These are phyloP conservation scores for Drosophila leontia DNA, from an alignment of 1,140 invertebrate genomes.

Conservation along the genomic window DNA sequence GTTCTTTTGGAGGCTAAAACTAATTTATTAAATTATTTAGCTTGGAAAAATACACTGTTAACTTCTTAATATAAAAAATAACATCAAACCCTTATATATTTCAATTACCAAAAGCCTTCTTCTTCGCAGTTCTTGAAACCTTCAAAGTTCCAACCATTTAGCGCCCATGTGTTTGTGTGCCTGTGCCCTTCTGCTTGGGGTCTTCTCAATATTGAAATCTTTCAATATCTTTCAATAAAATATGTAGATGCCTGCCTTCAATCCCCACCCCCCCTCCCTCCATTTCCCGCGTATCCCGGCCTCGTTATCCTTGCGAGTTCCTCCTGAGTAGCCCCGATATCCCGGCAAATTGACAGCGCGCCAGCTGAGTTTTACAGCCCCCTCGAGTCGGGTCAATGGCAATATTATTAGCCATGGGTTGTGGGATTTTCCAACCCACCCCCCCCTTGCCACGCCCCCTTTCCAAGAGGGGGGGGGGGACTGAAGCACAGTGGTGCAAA, in stretches of 20 bases:
- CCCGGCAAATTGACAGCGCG: conserved; percentile 74
- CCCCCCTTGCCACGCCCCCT: not conserved
- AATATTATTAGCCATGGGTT: conserved; percentile 72
- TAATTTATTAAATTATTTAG: not conserved
- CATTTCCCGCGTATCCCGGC: not conserved
- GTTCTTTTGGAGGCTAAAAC: not conserved
- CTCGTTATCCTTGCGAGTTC: conserved; percentile 6
- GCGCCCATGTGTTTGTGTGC: conserved; percentile 10
- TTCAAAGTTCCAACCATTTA: not conserved
- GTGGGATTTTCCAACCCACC: not conserved
- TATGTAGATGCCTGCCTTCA: conserved; percentile 75
- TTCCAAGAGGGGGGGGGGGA: no score
- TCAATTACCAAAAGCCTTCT: not conserved
- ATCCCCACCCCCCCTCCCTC: no score
- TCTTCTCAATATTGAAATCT: conserved; percentile 75
- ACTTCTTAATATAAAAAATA: no score
- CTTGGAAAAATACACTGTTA: not conserved
- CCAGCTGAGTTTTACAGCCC: conserved; percentile 79
- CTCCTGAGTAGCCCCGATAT: conserved; percentile 11
- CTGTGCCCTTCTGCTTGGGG: not conserved
- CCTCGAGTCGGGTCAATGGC: conserved; percentile 71
- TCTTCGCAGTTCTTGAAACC: not conserved
- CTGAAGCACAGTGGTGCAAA: conserved; percentile 31
- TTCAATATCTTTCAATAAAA: conserved; percentile 84
- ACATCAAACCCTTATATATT: not conserved